These are phyloP conservation scores for Venustaconcha ellipsiformis DNA, from an alignment of 1,140 invertebrate species.

Conservation along the genomic window DNA sequence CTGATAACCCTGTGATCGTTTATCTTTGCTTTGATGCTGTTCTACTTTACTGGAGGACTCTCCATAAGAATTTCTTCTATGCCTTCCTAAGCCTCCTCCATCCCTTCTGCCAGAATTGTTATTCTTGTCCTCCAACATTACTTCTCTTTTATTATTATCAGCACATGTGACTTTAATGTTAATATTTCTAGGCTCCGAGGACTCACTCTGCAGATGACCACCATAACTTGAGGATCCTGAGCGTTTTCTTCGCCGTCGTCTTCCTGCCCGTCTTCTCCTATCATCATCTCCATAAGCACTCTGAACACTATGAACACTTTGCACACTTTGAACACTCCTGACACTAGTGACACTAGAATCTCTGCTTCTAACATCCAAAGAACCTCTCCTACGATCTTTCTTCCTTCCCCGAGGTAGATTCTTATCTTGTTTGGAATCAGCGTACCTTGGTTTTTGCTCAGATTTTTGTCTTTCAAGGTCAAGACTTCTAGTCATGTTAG, in stretches of 20 bases:
- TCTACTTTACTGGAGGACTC: no score
- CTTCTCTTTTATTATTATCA: conserved; percentile 18
- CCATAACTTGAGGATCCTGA: background rate
- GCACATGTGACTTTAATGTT: conserved; percentile 18
- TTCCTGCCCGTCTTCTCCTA: background rate
- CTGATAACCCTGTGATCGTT: background rate
- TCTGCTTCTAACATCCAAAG: conserved; percentile 28
- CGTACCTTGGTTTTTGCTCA: no score
- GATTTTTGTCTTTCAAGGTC: no score
- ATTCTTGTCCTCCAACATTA: conserved; percentile 18
- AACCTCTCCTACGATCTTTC: conserved; percentile 20
- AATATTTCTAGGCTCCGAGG: background rate
- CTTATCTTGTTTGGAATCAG: no score
- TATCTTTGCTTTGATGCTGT: background rate
- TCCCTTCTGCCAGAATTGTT: conserved; percentile 9
- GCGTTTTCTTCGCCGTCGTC: conserved; percentile 18
- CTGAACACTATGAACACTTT: conserved; percentile 24
- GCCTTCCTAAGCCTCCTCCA: background rate
- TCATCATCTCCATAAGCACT: conserved; percentile 10
- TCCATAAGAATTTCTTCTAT: background rate
- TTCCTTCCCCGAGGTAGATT: conserved; percentile 13
- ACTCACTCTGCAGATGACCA: no score
- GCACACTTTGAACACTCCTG: conserved; percentile 24
- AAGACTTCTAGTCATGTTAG: no score
- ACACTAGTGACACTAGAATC: conserved; percentile 26